Evolutionary conservation across 2,113 vertebrate genomes (phyloP), one percentile per base, ranked within the genome.

Genomic region (Microcebus murinus): DNA sequence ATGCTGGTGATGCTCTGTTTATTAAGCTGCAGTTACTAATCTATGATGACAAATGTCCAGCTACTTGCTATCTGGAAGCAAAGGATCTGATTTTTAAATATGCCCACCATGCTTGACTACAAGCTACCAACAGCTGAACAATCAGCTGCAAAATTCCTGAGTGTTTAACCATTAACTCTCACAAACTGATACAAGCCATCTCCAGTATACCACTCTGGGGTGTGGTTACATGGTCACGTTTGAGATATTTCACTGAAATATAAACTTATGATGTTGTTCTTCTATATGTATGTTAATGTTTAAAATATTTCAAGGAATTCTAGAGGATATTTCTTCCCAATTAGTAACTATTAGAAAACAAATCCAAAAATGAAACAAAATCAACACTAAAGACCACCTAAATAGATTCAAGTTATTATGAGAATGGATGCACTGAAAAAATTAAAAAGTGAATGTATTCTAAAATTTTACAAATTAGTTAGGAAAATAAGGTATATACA

Each of bases 361-460:
- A 63, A 73, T 36, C 23, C 73, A 4, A 77, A 92, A 86, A 39
- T 15, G 5, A 96, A 87, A 79, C 61, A n/a, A 90, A 61, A 71
- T 42, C 48, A 91, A 34, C 11, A 83, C n/a, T 45, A 15, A 91
- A 91, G 14, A 84, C 2, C 8, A 80, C 68, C 31, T 34, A 65
- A 87, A 91, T 39, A 86, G 52, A 96, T 82, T 34, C 55, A 23
- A 79, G 21, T 90, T 79, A 71, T 67, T 90, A 59, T 67, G 52
- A 39, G 8, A 84, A 89, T 68, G 21, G 31, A 63, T 80, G 59
- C 5, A 55, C 12, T 65, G 36, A 9, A 67, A 77, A 55, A 36
- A 74, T 31, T 21, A 20, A 29, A 67, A 68, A 93, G 34, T 61
- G 10, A 31, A 29, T 76, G 2, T 80, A 71, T 87, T 31, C 52